Evolutionary conservation across 2,888 invertebrate species (phyloP).

Genomic region (Syrphus vitripennis): DNA sequence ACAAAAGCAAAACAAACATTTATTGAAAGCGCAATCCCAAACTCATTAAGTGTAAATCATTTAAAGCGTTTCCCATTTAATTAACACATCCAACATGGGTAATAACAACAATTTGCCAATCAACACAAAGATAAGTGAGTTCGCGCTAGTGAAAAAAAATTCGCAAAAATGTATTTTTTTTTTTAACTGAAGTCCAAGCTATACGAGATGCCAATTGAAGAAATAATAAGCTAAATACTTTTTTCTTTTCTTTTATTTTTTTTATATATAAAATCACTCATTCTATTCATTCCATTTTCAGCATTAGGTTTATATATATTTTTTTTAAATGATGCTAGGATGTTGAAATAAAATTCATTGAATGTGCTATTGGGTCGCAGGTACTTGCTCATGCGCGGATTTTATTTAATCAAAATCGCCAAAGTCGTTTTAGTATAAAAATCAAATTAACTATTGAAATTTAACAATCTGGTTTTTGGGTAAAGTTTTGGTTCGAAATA

Average conservation of each 20-base stretch:
- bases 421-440: too few species aligned
- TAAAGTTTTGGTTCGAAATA: too few species aligned
- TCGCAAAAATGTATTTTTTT: neutral
- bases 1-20: neutral
- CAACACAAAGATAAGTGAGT: conserved; percentile 60
- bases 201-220: conserved; percentile 63
- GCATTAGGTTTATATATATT: conserved; percentile 1
- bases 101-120: conserved; percentile 61
- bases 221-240: conserved; percentile 30
- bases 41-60: conserved; percentile 36
- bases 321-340: neutral
- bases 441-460: too few species aligned
- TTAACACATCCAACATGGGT: conserved; percentile 60
- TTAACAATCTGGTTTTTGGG: too few species aligned
- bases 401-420: neutral
- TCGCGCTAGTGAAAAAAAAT: conserved; percentile 35
- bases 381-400: neutral
- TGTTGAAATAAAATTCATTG: neutral
- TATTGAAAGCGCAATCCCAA: neutral
- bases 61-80: conserved; percentile 54
- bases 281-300: conserved; percentile 11
- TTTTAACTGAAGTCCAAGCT: conserved; percentile 19
- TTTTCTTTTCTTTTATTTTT: conserved; percentile 13
- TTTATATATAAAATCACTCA: conserved; percentile 23
- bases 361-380: neutral